phyloP scores from a whole-genome alignment of 2,113 vertebrate genomes.

The Malurus elegans region DNA sequence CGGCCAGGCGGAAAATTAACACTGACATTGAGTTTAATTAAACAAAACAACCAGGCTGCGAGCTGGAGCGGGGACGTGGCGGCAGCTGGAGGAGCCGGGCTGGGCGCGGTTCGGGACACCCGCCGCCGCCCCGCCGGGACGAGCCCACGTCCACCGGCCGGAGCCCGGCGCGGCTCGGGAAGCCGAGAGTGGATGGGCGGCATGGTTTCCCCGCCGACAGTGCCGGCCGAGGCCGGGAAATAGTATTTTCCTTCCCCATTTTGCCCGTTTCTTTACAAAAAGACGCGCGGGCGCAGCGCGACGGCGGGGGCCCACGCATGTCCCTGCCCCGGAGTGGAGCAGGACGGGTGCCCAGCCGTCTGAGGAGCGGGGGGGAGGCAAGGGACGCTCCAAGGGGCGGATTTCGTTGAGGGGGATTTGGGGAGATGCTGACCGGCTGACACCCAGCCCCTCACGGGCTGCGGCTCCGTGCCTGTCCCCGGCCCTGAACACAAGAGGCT shows the following conservation, averaged over 20 bases:
- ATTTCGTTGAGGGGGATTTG: slow-evolving; percentile 35
- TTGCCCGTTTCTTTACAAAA: neutral
- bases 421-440: neutral
- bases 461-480: neutral
- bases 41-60: slow-evolving; percentile 64
- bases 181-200: neutral
- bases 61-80: slow-evolving; percentile 14
- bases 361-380: fast-evolving
- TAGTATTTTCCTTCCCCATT: neutral
- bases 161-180: neutral
- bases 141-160: neutral
- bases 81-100: slow-evolving; percentile 32
- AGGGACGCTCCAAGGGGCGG: neutral
- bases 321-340: neutral
- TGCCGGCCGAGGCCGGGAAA: neutral
- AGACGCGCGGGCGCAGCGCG: neutral
- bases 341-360: no score
- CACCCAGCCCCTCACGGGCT: no score
- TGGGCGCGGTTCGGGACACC: neutral
- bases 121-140: neutral
- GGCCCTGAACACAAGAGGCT: neutral
- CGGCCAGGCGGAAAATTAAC: slow-evolving; percentile 71
- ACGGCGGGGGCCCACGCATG: neutral
- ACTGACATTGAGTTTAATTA: slow-evolving; percentile 75
- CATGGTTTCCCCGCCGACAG: neutral